Percentiles rank a stretch among this genome's conserved stretches.
Evolutionary conservation across 2,888 invertebrate species (phyloP).

Genomic region (Cheilosia scutellata): DNA sequence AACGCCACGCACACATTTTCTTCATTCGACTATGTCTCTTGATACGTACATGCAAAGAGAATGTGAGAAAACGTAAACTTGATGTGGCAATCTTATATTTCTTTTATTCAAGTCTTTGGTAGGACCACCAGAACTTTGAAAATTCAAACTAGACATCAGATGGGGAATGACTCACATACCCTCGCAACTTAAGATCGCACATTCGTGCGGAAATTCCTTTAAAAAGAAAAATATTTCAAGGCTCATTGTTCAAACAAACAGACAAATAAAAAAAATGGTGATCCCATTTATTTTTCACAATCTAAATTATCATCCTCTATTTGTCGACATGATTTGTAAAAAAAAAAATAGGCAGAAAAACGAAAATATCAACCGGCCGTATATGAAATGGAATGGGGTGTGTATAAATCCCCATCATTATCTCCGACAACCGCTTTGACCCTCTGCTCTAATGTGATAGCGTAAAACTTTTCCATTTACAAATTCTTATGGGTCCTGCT

Average conservation of each 20-base stretch:
- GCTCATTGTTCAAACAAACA: constrained; percentile 1
- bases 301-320: constrained; percentile 15
- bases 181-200: not conserved
- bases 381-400: not conserved
- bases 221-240: not conserved
- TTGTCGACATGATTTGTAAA: constrained; percentile 1
- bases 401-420: constrained; percentile 13
- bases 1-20: no score
- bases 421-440: constrained; percentile 23
- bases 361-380: constrained; percentile 1
- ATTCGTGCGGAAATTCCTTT: not conserved
- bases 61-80: no score
- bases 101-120: no score
- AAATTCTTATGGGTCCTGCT: constrained; percentile 18
- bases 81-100: no score
- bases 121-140: no score
- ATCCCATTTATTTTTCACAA: constrained; percentile 5
- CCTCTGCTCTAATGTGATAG: constrained; percentile 29
- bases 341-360: not conserved
- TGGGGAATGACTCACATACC: no score
- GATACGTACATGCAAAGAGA: no score
- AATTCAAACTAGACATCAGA: no score
- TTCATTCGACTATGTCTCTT: no score
- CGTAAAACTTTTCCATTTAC: constrained; percentile 48
- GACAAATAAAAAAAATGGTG: not conserved